Evolutionary conservation across 2,797 vertebrate genomes (phyloP).

Genomic region (Lacerta bilineata): DNA sequence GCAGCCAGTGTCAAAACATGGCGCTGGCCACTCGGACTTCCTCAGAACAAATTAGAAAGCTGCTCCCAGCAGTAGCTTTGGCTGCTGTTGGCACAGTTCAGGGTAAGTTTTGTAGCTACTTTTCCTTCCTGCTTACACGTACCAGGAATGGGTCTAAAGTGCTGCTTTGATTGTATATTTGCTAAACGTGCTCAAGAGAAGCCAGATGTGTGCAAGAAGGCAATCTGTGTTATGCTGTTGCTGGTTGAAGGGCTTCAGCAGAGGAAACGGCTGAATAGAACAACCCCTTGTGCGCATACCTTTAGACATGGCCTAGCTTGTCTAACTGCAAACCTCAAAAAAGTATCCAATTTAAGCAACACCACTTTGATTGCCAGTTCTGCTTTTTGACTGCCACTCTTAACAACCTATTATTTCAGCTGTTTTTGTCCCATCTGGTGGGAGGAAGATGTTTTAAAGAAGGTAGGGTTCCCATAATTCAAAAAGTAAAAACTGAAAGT

Average conservation of each 20-base stretch:
- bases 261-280: background rate
- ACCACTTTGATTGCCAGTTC: too few species aligned
- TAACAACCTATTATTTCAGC: background rate
- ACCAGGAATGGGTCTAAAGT: background rate
- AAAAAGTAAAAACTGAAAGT: too few species aligned
- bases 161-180: background rate
- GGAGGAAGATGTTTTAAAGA: too few species aligned
- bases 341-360: background rate
- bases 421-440: background rate
- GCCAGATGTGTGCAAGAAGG: background rate
- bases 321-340: background rate
- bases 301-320: background rate
- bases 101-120: background rate
- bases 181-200: background rate
- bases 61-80: background rate
- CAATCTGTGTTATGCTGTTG: background rate
- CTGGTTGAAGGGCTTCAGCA: background rate
- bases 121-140: background rate
- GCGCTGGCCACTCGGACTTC: background rate
- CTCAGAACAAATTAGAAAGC: background rate
- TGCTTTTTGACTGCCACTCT: too few species aligned
- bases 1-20: background rate
- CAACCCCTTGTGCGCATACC: background rate
- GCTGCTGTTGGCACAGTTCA: background rate
- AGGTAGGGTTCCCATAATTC: too few species aligned